Conservation (phyloP, 2,797 vertebrate genomes). For the Nothura maculosa region DNA sequence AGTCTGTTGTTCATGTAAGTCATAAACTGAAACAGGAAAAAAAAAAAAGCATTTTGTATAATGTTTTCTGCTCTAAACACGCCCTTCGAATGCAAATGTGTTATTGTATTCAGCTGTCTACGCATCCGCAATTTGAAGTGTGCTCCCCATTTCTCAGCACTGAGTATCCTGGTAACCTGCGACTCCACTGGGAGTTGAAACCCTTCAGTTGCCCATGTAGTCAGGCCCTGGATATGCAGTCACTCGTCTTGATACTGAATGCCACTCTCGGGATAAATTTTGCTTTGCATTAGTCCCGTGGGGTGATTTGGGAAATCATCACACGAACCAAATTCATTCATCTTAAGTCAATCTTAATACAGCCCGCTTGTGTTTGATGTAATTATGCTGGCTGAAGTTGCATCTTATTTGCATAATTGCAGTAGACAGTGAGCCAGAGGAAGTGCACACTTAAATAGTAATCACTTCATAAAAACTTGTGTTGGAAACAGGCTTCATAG, state of each 20-base stretch:
- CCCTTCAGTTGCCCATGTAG: neutral
- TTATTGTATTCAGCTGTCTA: neutral
- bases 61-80: rapidly evolving
- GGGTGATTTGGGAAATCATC: constrained; percentile 50
- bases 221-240: neutral
- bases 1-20: neutral
- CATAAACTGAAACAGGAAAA: neutral
- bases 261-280: constrained; percentile 29
- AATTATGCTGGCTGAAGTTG: constrained; percentile 74
- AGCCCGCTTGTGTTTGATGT: constrained; percentile 62
- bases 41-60: neutral
- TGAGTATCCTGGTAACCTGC: neutral
- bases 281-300: neutral
- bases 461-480: constrained; percentile 25
- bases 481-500: neutral
- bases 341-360: constrained; percentile 63
- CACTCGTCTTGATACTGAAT: constrained; percentile 11
- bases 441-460: constrained; percentile 24
- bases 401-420: constrained; percentile 68
- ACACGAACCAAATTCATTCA: constrained; percentile 40
- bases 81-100: neutral
- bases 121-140: rapidly evolving
- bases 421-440: constrained; percentile 29
- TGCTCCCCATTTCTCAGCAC: rapidly evolving
- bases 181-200: rapidly evolving